Percentiles rank a stretch among this genome's conserved stretches.
Conservation (phyloP, 1,140 invertebrate genomes). For the Sipha flava region DNA sequence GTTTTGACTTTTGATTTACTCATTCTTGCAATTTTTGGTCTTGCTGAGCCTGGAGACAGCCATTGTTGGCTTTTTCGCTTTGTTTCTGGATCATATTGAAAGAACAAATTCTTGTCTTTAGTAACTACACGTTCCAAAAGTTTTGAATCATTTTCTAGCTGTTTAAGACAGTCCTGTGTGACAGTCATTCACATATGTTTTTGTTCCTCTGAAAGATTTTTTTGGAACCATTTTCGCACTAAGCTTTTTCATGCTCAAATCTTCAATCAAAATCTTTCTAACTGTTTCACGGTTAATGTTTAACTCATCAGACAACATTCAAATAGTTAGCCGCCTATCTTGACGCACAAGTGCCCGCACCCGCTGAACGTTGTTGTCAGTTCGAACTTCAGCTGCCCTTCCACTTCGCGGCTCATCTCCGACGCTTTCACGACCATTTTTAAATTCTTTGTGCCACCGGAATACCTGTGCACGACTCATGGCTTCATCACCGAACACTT, state of each 20-base stretch:
- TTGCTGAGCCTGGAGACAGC: neutral
- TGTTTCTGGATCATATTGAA: conserved; percentile 36
- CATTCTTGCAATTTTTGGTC: conserved; percentile 10
- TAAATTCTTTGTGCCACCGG: neutral
- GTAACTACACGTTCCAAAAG: conserved; percentile 19
- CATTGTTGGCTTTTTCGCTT: conserved; percentile 34
- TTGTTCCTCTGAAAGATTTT: too few relatives aligned
- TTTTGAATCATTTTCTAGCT: conserved; percentile 24
- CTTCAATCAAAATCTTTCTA: neutral
- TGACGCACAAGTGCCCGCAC: neutral
- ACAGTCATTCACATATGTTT: neutral
- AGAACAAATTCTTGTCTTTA: conserved; percentile 36
- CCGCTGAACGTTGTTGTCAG: neutral
- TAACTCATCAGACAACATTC: neutral
- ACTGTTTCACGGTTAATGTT: neutral
- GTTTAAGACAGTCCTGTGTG: conserved; percentile 15
- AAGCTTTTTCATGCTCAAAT: neutral
- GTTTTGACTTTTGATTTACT: conserved; percentile 39
- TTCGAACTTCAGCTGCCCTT: neutral
- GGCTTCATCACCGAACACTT: too few relatives aligned
- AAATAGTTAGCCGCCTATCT: neutral
- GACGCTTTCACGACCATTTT: neutral
- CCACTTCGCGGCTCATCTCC: neutral
- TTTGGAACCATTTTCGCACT: too few relatives aligned
- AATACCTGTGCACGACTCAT: neutral